Conservation (phyloP, 2,797 vertebrate species). For the Centroberyx gerrardi region DNA sequence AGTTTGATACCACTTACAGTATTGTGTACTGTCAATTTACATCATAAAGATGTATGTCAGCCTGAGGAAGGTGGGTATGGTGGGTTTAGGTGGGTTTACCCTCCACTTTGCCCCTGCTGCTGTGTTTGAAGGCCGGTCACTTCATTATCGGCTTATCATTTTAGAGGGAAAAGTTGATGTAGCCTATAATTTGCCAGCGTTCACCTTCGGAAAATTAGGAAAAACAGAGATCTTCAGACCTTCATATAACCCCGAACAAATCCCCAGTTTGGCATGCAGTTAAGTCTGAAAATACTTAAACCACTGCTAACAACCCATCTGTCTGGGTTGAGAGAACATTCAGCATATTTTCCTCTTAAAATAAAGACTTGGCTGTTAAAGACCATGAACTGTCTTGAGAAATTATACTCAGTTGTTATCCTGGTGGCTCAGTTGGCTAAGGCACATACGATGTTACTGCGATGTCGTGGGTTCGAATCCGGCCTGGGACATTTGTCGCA, state of each 20-base stretch:
- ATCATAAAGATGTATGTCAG: neutral
- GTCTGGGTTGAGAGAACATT: neutral
- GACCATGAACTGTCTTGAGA: neutral
- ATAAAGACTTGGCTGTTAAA: neutral
- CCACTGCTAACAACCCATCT: too few species aligned
- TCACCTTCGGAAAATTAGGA: neutral
- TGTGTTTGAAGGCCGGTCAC: neutral
- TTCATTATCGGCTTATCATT: neutral
- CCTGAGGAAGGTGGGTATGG: too few species aligned
- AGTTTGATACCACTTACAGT: too few species aligned
- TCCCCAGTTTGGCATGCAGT: neutral
- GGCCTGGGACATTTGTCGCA: constrained; percentile 45
- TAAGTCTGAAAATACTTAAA: neutral
- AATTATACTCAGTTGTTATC: neutral
- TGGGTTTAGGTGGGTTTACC: too few species aligned
- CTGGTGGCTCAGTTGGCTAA: constrained; percentile 11
- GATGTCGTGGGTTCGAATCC: neutral
- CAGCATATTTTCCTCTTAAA: neutral
- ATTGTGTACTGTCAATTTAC: neutral
- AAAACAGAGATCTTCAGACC: neutral
- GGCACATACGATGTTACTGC: constrained; percentile 6
- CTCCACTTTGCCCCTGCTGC: neutral
- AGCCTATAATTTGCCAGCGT: too few species aligned
- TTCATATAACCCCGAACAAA: neutral
- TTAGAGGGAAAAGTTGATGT: neutral